phyloP scores from a whole-genome alignment of 2,888 invertebrate genomes.

The Perdita meconis region DNA sequence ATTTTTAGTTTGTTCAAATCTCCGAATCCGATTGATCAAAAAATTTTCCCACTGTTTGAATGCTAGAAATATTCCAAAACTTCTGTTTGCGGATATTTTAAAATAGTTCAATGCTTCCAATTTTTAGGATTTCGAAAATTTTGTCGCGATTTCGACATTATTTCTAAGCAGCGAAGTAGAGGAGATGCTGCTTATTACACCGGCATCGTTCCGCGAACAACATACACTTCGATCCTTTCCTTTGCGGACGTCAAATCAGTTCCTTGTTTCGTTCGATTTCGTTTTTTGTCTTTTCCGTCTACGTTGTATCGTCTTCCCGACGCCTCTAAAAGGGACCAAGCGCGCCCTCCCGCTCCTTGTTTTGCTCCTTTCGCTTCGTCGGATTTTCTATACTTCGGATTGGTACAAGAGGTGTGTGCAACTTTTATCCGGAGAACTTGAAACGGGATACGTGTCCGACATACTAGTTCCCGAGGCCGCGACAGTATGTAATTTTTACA shows the following conservation, averaged over 20 bases:
- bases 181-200: not conserved
- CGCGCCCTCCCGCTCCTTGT: not conserved
- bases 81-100: no score
- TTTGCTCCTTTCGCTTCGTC: conserved; percentile 4
- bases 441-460: conserved; percentile 22
- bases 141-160: not conserved
- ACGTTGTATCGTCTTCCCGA: conserved; percentile 3
- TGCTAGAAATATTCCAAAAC: no score
- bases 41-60: no score
- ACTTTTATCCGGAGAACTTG: conserved; percentile 18
- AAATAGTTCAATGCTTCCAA: no score
- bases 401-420: not conserved
- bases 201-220: conserved; percentile 6
- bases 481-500: conserved; percentile 7
- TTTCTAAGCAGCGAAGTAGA: not conserved
- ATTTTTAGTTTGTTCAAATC: no score
- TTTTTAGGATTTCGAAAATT: no score
- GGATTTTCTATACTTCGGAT: conserved; percentile 12
- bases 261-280: conserved; percentile 17
- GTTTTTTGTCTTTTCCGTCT: not conserved
- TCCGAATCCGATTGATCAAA: no score
- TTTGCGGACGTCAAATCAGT: conserved; percentile 22
- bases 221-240: conserved; percentile 1
- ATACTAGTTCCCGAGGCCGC: not conserved
- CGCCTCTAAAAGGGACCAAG: conserved; percentile 5